Evolutionary conservation across 2,888 invertebrate genomes (phyloP).

Genomic region (Acanthococcus lagerstroemiae): DNA sequence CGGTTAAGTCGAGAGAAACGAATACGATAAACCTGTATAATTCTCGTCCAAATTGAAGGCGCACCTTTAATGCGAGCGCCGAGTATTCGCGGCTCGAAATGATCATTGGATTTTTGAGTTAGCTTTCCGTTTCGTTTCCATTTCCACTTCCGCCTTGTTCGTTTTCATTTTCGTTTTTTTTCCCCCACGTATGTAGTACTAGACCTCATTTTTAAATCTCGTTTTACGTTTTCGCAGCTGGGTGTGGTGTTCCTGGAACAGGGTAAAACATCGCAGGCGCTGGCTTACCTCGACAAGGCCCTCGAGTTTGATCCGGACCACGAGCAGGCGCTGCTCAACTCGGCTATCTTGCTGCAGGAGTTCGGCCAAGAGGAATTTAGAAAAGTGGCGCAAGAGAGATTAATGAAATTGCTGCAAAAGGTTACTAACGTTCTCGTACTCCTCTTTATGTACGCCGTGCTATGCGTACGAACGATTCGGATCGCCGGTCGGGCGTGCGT

Average conservation of each 20-base stretch:
- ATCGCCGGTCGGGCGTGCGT: no score
- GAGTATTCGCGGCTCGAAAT: neutral
- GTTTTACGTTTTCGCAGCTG: slow-evolving; percentile 49
- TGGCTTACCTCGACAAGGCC: slow-evolving; percentile 86
- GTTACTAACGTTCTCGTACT: no score
- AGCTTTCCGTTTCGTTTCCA: no score
- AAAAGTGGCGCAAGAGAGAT: slow-evolving; percentile 66
- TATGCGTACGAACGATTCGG: no score
- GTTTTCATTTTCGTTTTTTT: no score
- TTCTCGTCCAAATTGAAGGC: no score
- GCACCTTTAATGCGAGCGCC: neutral
- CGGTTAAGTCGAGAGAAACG: no score
- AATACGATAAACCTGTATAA: no score
- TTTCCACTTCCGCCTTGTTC: no score
- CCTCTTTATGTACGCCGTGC: no score
- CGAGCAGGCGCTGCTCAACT: slow-evolving; percentile 87
- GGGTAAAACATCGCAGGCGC: slow-evolving; percentile 79
- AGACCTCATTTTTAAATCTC: no score
- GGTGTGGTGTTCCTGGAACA: slow-evolving; percentile 91
- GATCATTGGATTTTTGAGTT: neutral
- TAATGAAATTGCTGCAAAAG: slow-evolving; percentile 68
- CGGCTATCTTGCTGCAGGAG: slow-evolving; percentile 88
- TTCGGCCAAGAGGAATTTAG: slow-evolving; percentile 68
- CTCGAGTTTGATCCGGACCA: slow-evolving; percentile 87
- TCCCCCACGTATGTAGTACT: neutral